phyloP scores from a whole-genome alignment of 2,113 vertebrate genomes.

The Oreochromis niloticus region DNA sequence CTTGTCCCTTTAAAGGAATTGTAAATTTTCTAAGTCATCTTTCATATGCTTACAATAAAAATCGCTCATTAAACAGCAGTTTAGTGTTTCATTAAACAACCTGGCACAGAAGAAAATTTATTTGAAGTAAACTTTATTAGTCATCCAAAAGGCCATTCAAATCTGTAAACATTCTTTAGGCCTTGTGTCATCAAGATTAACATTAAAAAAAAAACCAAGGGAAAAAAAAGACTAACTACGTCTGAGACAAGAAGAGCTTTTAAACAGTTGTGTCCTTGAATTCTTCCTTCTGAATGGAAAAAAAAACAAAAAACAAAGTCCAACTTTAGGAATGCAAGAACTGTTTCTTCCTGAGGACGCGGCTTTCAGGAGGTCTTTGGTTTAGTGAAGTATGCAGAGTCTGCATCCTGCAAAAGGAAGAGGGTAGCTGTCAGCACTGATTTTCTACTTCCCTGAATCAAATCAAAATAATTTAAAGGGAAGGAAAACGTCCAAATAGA shows the following conservation, averaged over 20 bases:
- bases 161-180: not conserved
- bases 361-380: slow-evolving; percentile 59
- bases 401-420: slow-evolving; percentile 79
- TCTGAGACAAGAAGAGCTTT: not conserved
- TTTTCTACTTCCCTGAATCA: not conserved
- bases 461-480: not conserved
- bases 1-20: slow-evolving; percentile 57
- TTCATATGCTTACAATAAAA: not conserved
- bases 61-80: fast-evolving
- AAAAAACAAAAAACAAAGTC: not conserved
- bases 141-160: not conserved
- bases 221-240: not conserved
- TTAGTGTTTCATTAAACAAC: not conserved
- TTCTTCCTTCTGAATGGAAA: not conserved
- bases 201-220: not conserved
- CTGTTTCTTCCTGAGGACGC: not conserved
- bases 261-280: not conserved
- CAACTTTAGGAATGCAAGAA: not conserved
- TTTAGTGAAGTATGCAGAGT: slow-evolving; percentile 79
- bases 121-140: not conserved
- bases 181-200: not conserved
- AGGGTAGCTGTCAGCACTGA: not conserved
- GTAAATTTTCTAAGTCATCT: slow-evolving; percentile 47
- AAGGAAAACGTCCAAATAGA: not conserved
- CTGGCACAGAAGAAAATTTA: not conserved